Conservation (phyloP, 2,888 invertebrate genomes). For the Bruchidius siliquastri region DNA sequence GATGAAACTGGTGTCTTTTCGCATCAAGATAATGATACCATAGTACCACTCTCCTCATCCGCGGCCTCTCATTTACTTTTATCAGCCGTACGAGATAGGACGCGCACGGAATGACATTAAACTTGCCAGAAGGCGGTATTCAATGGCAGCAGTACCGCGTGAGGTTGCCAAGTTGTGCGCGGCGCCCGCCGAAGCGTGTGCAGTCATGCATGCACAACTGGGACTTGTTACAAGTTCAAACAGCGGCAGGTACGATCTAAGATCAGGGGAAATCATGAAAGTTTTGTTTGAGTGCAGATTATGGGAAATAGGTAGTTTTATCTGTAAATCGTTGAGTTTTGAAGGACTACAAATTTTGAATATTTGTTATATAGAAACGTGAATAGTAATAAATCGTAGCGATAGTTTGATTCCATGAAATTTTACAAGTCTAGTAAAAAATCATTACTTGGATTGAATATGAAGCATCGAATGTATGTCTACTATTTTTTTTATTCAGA, state of each 20-base stretch:
- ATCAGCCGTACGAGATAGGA: neutral
- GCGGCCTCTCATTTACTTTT: neutral
- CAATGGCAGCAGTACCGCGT: neutral
- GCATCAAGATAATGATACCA: neutral
- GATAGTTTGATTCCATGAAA: too few species aligned
- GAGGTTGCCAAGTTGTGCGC: neutral
- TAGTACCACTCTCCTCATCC: neutral
- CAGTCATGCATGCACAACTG: neutral
- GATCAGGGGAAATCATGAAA: neutral
- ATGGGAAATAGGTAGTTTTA: too few species aligned
- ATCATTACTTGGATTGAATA: too few species aligned
- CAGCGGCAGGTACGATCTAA: neutral
- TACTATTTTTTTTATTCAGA: too few species aligned
- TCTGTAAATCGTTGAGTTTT: too few species aligned
- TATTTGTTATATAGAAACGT: too few species aligned
- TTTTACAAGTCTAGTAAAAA: too few species aligned
- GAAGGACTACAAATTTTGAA: too few species aligned
- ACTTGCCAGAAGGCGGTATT: neutral
- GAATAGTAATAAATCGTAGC: too few species aligned
- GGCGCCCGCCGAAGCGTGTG: neutral
- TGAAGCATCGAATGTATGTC: too few species aligned
- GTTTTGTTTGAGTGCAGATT: too few species aligned
- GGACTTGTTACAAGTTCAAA: neutral
- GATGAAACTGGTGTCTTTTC: neutral
- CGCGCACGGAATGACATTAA: neutral